phyloP scores from a whole-genome alignment of 2,797 vertebrate species.

The Peromyscus attwateri region DNA sequence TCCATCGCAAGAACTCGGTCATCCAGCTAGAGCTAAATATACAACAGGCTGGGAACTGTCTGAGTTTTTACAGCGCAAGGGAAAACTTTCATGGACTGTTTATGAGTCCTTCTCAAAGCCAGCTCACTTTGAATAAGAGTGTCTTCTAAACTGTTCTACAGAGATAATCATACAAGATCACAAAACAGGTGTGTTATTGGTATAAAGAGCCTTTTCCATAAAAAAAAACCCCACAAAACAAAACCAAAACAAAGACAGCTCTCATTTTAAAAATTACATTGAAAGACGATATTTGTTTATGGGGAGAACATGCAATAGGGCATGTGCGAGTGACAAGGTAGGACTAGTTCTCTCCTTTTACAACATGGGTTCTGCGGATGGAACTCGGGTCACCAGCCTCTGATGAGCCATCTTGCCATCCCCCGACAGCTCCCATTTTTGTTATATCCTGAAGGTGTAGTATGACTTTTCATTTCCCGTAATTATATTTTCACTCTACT shows the following conservation, averaged over 20 bases:
- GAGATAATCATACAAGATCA: slow-evolving; percentile 59
- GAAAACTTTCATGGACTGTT: slow-evolving; percentile 33
- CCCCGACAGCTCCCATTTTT: not conserved
- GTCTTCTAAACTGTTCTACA: slow-evolving; percentile 52
- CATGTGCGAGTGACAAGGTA: not conserved
- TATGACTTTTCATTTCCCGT: not conserved
- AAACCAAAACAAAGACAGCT: slow-evolving; percentile 20
- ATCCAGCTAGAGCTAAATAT: not conserved
- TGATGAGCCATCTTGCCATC: not conserved
- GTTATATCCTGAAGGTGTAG: not conserved
- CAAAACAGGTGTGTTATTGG: not conserved
- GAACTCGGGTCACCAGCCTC: not conserved
- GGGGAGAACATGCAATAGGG: not conserved
- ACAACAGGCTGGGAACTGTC: not conserved
- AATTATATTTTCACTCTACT: not conserved
- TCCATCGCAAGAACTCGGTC: not conserved
- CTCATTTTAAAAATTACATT: not conserved
- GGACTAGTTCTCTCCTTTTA: not conserved
- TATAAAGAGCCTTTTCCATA: slow-evolving; percentile 3
- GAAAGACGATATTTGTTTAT: not conserved
- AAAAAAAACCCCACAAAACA: not conserved
- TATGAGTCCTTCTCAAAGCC: not conserved
- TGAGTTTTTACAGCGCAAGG: not conserved
- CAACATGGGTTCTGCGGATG: not conserved
- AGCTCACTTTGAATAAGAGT: not conserved